Conservation (phyloP, 1,140 invertebrate species). For the Chrysomallon squamiferum region DNA sequence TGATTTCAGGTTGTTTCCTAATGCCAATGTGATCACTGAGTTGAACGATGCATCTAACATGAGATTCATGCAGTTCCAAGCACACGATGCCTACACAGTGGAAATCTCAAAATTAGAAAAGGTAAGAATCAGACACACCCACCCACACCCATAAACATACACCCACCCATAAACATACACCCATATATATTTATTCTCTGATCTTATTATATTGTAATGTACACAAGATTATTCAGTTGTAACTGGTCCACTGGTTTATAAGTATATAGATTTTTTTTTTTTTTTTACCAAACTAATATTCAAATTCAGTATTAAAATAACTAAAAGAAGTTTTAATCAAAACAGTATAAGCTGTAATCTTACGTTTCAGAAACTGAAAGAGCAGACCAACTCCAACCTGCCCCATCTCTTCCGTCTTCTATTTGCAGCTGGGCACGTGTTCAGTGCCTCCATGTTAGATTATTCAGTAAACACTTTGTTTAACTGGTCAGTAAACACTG, state of each 20-base stretch:
- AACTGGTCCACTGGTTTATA: too few relatives aligned
- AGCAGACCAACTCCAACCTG: constrained; percentile 88
- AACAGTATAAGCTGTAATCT: not conserved
- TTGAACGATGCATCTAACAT: constrained; percentile 93
- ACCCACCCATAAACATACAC: too few relatives aligned
- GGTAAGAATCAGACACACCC: constrained; percentile 69
- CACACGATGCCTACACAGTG: constrained; percentile 93
- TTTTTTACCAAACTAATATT: too few relatives aligned
- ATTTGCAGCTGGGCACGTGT: constrained; percentile 95
- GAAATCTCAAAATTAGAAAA: constrained; percentile 98
- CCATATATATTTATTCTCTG: too few relatives aligned
- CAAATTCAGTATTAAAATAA: too few relatives aligned
- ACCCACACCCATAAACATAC: too few relatives aligned
- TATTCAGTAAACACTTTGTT: too few relatives aligned
- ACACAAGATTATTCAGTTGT: too few relatives aligned
- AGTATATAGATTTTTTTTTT: too few relatives aligned
- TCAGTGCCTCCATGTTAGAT: constrained; percentile 76
- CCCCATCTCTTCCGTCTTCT: constrained; percentile 98
- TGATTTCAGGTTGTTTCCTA: constrained; percentile 44
- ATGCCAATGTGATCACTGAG: constrained; percentile 50
- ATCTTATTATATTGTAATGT: too few relatives aligned
- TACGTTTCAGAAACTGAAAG: constrained; percentile 91
- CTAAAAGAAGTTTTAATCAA: not conserved
- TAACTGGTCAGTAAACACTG: constrained; percentile 56
- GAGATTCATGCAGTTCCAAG: constrained; percentile 98